Evolutionary conservation across 2,797 vertebrate genomes (phyloP).

Genomic region (Florisuga fusca): DNA sequence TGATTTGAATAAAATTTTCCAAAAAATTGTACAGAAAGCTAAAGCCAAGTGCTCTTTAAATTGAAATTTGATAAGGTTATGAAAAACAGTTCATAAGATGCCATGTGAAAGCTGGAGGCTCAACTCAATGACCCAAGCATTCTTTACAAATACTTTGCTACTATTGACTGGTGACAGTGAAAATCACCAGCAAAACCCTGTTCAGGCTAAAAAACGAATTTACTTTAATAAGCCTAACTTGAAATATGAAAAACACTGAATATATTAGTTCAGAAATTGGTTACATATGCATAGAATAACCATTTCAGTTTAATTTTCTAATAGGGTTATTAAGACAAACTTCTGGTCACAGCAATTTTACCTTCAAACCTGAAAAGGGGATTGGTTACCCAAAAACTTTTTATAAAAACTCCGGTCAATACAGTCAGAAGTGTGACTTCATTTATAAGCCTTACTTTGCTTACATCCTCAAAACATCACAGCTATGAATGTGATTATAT

Average conservation of each 20-base stretch:
- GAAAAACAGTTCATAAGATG: neutral
- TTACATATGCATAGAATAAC: neutral
- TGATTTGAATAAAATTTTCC: neutral
- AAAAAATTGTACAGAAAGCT: neutral
- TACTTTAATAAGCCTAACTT: neutral
- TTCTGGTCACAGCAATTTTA: neutral
- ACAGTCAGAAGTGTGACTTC: neutral
- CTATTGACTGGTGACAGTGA: neutral
- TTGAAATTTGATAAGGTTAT: neutral
- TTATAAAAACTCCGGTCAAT: neutral
- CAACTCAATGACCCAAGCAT: neutral
- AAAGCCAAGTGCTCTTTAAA: neutral
- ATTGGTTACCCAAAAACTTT: neutral
- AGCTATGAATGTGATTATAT: neutral
- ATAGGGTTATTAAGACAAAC: neutral
- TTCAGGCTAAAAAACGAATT: neutral
- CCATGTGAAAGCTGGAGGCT: neutral
- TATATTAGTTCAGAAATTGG: neutral
- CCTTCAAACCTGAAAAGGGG: neutral
- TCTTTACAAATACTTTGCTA: neutral
- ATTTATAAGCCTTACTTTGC: neutral
- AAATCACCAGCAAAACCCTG: neutral
- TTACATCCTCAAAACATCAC: neutral
- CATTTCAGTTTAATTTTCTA: neutral
- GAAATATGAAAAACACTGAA: neutral